Evolutionary conservation across 1,140 invertebrate genomes (phyloP).

Genomic region (Heliconius eleuchia): DNA sequence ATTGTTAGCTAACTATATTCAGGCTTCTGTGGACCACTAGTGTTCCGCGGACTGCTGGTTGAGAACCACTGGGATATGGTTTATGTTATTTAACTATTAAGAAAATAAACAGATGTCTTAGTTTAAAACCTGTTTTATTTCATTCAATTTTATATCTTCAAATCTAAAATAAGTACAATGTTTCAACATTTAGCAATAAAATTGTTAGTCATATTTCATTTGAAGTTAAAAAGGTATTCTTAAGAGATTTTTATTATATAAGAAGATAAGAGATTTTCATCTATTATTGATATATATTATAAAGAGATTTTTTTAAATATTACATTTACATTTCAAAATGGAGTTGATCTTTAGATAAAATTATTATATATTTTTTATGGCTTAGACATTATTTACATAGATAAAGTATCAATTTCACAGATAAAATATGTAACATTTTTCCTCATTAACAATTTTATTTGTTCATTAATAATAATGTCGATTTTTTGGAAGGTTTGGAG

Average conservation of each 20-base stretch:
- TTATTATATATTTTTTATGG: constrained; percentile 5
- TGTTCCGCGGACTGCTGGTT: too few relatives aligned
- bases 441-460: background rate
- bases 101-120: too few relatives aligned
- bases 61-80: too few relatives aligned
- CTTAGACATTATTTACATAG: constrained; percentile 4
- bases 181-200: too few relatives aligned
- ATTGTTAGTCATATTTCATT: background rate
- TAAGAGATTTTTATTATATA: background rate
- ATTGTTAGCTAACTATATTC: too few relatives aligned
- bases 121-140: too few relatives aligned
- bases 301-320: background rate
- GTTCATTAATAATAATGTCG: background rate
- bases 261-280: background rate
- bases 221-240: background rate
- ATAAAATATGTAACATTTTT: background rate
- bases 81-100: too few relatives aligned
- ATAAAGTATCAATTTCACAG: background rate
- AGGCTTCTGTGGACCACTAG: too few relatives aligned
- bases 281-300: background rate
- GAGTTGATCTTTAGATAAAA: background rate
- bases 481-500: background rate
- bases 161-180: too few relatives aligned
- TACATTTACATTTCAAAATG: background rate
- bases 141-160: too few relatives aligned